phyloP scores from a whole-genome alignment of 2,113 vertebrate genomes.

The Onychostruthus taczanowskii region DNA sequence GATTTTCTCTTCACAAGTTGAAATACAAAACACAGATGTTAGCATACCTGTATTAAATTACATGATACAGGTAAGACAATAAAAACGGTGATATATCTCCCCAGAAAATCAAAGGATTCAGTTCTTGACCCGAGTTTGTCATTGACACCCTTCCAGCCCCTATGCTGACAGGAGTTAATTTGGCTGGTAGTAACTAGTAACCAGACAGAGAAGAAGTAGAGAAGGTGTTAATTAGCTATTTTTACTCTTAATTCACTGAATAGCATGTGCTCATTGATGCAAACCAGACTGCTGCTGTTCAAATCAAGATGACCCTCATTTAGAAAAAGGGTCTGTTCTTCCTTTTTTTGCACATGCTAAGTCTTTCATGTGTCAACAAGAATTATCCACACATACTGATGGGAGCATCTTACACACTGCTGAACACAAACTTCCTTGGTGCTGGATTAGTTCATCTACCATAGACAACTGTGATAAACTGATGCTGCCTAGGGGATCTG shows the following conservation, averaged over 20 bases:
- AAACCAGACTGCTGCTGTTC: background rate
- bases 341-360: background rate
- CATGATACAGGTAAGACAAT: background rate
- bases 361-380: background rate
- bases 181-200: background rate
- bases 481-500: slow-evolving; percentile 2
- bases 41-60: background rate
- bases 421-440: background rate
- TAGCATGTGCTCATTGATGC: background rate
- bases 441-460: background rate
- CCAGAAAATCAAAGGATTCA: background rate
- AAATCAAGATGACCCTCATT: background rate
- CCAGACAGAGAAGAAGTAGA: slow-evolving; percentile 8
- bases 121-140: background rate
- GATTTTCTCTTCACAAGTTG: background rate
- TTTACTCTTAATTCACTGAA: slow-evolving; percentile 39
- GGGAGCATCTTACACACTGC: background rate
- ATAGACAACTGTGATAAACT: background rate
- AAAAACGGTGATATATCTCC: background rate
- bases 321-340: background rate
- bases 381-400: background rate
- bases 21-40: background rate
- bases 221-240: slow-evolving; percentile 40
- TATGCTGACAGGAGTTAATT: background rate
- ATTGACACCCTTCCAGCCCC: background rate